phyloP scores from a whole-genome alignment of 2,113 vertebrate species.

The Alligator mississippiensis region DNA sequence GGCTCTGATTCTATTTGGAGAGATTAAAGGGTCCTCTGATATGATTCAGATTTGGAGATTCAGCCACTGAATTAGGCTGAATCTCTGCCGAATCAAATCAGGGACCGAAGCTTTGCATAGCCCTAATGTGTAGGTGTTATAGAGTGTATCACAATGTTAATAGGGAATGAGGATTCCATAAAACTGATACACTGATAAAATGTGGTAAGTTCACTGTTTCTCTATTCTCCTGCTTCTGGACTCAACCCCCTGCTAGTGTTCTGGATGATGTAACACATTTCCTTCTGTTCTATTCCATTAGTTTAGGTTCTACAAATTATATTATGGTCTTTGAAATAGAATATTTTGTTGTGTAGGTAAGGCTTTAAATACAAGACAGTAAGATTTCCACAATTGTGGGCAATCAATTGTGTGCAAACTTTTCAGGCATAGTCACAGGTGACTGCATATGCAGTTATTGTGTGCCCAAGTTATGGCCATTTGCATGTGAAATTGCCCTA shows the following conservation, averaged over 20 bases:
- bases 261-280: accelerated
- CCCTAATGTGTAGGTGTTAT: too few relatives aligned
- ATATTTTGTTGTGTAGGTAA: accelerated
- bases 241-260: accelerated
- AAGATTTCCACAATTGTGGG: not conserved
- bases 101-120: too few relatives aligned
- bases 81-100: too few relatives aligned
- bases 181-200: not conserved
- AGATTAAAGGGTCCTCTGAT: too few relatives aligned
- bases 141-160: not conserved
- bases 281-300: accelerated
- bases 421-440: not conserved
- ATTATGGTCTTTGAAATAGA: accelerated
- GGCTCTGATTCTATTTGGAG: too few relatives aligned
- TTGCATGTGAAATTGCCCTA: constrained; percentile 59
- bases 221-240: not conserved
- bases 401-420: not conserved
- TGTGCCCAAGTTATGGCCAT: constrained; percentile 39
- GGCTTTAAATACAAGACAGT: not conserved
- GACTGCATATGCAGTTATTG: not conserved
- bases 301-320: accelerated
- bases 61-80: too few relatives aligned
- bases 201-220: not conserved
- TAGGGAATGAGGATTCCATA: not conserved
- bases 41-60: too few relatives aligned